These are phyloP conservation scores for Sula dactylatra DNA, from an alignment of 2,113 vertebrate species.

Conservation along the genomic window DNA sequence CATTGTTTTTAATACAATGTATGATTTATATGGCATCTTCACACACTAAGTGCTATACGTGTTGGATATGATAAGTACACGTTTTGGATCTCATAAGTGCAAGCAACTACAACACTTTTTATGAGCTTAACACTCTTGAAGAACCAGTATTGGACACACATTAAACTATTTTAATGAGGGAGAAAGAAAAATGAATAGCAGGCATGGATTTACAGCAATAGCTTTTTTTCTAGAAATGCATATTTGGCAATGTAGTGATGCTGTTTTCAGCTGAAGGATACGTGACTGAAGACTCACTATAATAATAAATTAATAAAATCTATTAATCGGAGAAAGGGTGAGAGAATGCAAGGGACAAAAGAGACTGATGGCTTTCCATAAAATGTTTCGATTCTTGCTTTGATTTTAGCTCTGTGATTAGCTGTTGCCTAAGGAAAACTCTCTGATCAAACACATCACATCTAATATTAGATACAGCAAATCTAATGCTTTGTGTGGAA, in stretches of 20 bases:
- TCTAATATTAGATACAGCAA: background rate
- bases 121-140: background rate
- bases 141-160: background rate
- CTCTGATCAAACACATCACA: background rate
- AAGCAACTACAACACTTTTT: background rate
- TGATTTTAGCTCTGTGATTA: slow-evolving; percentile 32
- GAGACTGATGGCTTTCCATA: background rate
- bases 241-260: background rate
- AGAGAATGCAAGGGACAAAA: background rate
- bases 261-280: background rate
- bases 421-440: slow-evolving; percentile 42
- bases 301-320: background rate
- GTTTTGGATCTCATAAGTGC: background rate
- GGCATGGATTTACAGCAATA: background rate
- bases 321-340: background rate
- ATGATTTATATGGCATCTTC: background rate
- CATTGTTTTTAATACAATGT: background rate
- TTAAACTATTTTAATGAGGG: background rate
- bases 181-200: background rate
- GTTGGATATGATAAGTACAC: background rate
- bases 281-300: background rate
- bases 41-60: background rate
- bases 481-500: background rate
- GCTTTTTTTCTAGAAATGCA: background rate
- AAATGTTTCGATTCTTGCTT: slow-evolving; percentile 23